Percentiles rank a stretch among this genome's conserved stretches.
Conservation (phyloP, 2,113 vertebrate genomes). For the Indicator indicator region DNA sequence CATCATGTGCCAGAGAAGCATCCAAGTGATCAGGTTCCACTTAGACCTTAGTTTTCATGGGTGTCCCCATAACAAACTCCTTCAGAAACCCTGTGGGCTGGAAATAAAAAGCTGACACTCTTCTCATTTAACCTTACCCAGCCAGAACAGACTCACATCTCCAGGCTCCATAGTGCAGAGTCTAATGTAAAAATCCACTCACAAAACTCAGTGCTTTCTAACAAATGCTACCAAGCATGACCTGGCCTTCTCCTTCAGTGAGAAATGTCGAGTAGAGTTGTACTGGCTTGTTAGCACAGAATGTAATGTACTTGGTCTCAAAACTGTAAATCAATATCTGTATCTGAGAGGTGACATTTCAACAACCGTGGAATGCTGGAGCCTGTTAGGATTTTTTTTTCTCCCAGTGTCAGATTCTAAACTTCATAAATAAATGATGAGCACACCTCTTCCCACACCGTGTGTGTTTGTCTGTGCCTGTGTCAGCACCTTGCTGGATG, state of each 20-base stretch:
- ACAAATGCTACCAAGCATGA: slow-evolving; percentile 34
- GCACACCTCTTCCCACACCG: slow-evolving; percentile 15
- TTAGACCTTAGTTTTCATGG: not conserved
- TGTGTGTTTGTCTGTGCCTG: not conserved
- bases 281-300: slow-evolving; percentile 56
- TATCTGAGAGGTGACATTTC: slow-evolving; percentile 80
- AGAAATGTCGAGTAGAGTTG: slow-evolving; percentile 37
- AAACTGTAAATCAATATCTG: slow-evolving; percentile 80
- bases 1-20: not conserved
- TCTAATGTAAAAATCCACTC: not conserved
- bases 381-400: slow-evolving; percentile 62
- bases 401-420: slow-evolving; percentile 65
- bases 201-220: not conserved
- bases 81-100: not conserved
- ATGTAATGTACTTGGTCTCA: slow-evolving; percentile 55
- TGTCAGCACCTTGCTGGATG: slow-evolving; percentile 18
- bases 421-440: slow-evolving; percentile 78
- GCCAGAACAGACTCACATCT: not conserved
- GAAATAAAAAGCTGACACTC: not conserved
- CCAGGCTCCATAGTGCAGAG: not conserved
- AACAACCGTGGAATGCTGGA: slow-evolving; percentile 74
- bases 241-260: slow-evolving; percentile 53
- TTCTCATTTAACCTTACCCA: not conserved
- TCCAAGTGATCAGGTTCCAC: not conserved
- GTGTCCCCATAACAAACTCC: not conserved